These are phyloP conservation scores for Thunnus thynnus DNA, from an alignment of 2,113 vertebrate genomes.

Conservation along the genomic window DNA sequence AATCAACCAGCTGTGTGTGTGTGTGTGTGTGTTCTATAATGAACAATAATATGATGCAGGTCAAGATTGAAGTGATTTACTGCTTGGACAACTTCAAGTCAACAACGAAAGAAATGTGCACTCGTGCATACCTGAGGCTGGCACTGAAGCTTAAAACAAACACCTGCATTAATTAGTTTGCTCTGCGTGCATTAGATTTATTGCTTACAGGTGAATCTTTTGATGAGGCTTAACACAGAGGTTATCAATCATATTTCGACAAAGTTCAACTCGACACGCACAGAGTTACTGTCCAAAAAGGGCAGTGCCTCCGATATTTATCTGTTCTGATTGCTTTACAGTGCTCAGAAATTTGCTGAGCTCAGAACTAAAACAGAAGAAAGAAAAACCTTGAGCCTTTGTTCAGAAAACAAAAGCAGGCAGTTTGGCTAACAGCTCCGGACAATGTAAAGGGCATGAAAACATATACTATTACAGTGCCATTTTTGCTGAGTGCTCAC, in stretches of 20 bases:
- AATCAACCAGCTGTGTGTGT: background rate
- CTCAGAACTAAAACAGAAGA: background rate
- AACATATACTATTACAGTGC: slow-evolving; percentile 1
- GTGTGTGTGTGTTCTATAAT: background rate
- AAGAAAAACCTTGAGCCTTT: slow-evolving; percentile 28
- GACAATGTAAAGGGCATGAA: slow-evolving; percentile 29
- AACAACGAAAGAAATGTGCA: slow-evolving; percentile 39
- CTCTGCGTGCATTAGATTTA: background rate
- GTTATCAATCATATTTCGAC: background rate
- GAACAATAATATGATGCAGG: background rate
- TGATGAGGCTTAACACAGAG: background rate
- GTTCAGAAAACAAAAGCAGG: background rate
- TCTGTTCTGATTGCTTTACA: background rate
- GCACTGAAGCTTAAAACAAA: slow-evolving; percentile 3
- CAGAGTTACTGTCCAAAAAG: background rate
- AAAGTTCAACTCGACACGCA: background rate
- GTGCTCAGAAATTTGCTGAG: background rate
- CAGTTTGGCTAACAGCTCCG: slow-evolving; percentile 15
- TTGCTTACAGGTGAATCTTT: slow-evolving; percentile 15
- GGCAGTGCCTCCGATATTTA: background rate
- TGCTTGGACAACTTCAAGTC: slow-evolving; percentile 7
- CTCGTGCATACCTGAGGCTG: slow-evolving; percentile 4
- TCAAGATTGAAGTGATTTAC: slow-evolving; percentile 34
- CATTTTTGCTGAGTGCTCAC: slow-evolving; percentile 37
- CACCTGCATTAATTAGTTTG: slow-evolving; percentile 9